phyloP scores from a whole-genome alignment of 2,113 vertebrate species.

The Micronycteris hirsuta region DNA sequence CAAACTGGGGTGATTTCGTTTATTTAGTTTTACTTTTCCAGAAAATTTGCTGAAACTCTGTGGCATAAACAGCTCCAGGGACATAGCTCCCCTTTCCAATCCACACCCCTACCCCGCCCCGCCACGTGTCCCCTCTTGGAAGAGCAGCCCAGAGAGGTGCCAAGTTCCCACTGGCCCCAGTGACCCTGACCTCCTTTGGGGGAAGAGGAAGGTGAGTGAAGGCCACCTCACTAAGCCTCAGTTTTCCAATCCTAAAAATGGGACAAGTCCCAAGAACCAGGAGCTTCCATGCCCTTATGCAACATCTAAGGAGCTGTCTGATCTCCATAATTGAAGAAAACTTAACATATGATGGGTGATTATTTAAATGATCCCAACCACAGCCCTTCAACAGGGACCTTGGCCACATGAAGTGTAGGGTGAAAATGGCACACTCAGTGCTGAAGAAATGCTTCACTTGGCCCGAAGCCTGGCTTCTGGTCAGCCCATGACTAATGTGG shows the following conservation, averaged over 20 bases:
- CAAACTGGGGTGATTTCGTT: neutral
- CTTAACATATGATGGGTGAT: neutral
- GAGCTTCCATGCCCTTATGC: neutral
- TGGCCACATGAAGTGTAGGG: neutral
- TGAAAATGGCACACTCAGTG: neutral
- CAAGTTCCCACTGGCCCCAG: neutral
- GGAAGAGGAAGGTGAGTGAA: neutral
- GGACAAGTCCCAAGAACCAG: neutral
- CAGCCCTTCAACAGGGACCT: neutral
- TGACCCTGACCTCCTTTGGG: neutral
- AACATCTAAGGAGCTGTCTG: neutral
- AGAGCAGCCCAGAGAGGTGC: neutral
- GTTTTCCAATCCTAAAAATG: slow-evolving; percentile 55
- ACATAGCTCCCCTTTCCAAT: neutral
- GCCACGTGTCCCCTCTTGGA: neutral
- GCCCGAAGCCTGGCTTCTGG: neutral
- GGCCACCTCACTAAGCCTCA: slow-evolving; percentile 38
- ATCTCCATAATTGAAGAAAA: neutral
- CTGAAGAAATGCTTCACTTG: neutral
- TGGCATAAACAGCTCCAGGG: neutral
- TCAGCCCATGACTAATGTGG: neutral
- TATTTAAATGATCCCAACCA: neutral
- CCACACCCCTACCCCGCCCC: neutral
- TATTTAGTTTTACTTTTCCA: neutral
- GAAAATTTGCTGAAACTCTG: neutral